phyloP scores from a whole-genome alignment of 2,797 vertebrate genomes.

The Danio jaintianensis region DNA sequence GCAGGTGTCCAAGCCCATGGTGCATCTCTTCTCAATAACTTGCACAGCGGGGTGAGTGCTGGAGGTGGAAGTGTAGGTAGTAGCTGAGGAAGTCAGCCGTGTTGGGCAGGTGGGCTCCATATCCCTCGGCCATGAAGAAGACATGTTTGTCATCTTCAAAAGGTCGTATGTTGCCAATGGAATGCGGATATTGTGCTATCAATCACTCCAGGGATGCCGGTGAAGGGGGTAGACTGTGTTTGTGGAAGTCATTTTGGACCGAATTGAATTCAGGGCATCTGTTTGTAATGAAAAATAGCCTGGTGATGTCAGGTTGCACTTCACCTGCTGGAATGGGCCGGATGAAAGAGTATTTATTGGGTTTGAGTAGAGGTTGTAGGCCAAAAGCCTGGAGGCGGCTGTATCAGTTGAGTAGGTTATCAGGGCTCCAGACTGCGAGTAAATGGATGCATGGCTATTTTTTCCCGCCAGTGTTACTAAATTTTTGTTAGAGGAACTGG shows the following conservation, averaged over 20 bases:
- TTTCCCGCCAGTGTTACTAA: too few species aligned
- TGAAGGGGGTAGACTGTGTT: neutral
- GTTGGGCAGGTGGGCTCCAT: slow-evolving; percentile 26
- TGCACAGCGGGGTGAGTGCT: slow-evolving; percentile 30
- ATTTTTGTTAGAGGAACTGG: too few species aligned
- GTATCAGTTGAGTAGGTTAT: neutral
- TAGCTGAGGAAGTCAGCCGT: slow-evolving; percentile 23
- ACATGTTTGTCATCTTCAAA: neutral
- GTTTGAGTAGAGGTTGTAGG: neutral
- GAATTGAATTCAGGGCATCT: slow-evolving; percentile 22
- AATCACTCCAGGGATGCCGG: neutral
- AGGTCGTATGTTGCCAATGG: neutral
- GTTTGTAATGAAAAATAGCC: neutral
- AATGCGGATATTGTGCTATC: slow-evolving; percentile 15
- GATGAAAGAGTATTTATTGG: neutral
- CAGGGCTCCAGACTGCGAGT: too few species aligned
- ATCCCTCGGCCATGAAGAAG: slow-evolving; percentile 3
- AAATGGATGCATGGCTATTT: too few species aligned
- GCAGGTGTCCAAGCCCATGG: slow-evolving; percentile 45
- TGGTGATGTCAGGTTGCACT: slow-evolving; percentile 10
- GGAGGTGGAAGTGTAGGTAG: slow-evolving; percentile 37
- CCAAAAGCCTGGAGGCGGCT: slow-evolving; percentile 3
- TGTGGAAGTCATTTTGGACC: neutral
- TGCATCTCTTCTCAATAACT: slow-evolving; percentile 47
- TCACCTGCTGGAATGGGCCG: slow-evolving; percentile 7